Conservation (phyloP, 2,888 invertebrate genomes). For the Epistrophe grossulariae region DNA sequence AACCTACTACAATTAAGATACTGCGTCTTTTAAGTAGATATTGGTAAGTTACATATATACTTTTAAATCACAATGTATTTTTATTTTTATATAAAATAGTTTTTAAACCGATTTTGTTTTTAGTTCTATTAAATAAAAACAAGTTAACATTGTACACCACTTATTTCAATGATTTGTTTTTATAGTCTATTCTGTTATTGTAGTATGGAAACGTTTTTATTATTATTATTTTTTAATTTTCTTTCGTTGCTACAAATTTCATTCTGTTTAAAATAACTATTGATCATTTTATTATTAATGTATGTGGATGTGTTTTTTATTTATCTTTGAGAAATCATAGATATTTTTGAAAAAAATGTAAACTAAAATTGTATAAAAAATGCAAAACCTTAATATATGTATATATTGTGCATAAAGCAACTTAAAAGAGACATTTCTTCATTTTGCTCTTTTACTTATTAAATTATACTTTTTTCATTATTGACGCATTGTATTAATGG, state of each 20-base stretch:
- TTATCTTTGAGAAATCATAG: background rate
- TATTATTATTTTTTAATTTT: slow-evolving; percentile 22
- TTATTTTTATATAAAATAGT: too few species aligned
- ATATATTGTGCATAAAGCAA: slow-evolving; percentile 42
- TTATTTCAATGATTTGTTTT: too few species aligned
- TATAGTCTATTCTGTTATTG: too few species aligned
- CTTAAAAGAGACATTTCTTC: slow-evolving; percentile 37
- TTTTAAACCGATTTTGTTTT: too few species aligned
- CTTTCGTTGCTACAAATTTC: slow-evolving; percentile 64
- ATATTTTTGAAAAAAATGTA: background rate
- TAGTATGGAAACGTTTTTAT: too few species aligned
- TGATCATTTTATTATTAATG: background rate
- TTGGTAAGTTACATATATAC: too few species aligned
- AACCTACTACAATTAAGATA: too few species aligned
- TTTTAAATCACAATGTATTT: too few species aligned
- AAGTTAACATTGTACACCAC: too few species aligned
- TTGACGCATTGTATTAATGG: slow-evolving; percentile 1
- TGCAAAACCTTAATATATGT: slow-evolving; percentile 25
- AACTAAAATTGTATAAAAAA: slow-evolving; percentile 41
- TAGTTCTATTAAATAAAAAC: too few species aligned
- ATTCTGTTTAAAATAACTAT: slow-evolving; percentile 21
- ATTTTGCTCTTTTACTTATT: background rate
- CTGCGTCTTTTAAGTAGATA: too few species aligned
- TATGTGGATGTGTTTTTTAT: background rate
- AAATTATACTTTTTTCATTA: background rate